Conservation (phyloP, 2,113 vertebrate species). For the Ochotona princeps region DNA sequence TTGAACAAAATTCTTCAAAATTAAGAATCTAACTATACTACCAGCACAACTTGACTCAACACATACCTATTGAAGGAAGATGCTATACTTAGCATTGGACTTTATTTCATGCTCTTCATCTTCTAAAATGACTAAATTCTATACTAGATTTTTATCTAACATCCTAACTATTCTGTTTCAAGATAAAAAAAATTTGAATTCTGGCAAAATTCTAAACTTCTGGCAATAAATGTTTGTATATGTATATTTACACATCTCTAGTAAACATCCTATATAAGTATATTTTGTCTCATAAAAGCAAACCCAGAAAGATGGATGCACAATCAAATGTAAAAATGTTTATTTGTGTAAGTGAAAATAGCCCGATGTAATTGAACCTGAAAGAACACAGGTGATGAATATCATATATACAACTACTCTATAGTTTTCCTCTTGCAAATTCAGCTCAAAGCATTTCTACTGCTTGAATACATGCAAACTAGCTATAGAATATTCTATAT, state of each 20-base stretch:
- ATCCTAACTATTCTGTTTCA: neutral
- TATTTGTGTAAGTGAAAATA: neutral
- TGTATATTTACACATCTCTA: neutral
- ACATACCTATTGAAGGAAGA: neutral
- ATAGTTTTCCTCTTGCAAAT: conserved; percentile 32
- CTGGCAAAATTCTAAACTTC: conserved; percentile 29
- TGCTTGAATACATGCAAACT: conserved; percentile 41
- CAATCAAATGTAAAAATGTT: conserved; percentile 21
- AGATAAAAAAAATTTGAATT: neutral
- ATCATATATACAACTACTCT: conserved; percentile 22
- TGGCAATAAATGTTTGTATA: neutral
- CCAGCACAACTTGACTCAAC: neutral
- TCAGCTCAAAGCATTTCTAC: conserved; percentile 52
- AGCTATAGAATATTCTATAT: conserved; percentile 44
- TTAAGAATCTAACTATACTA: neutral
- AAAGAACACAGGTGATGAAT: conserved; percentile 43
- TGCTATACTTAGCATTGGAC: neutral
- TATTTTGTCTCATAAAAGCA: no score
- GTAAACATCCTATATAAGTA: no score
- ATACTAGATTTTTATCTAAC: neutral
- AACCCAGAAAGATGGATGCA: neutral
- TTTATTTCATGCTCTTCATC: neutral
- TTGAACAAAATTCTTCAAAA: neutral
- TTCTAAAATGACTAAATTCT: neutral
- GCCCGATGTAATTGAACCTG: neutral